Evolutionary conservation across 2,113 vertebrate species (phyloP), one percentile per base, ranked within the genome.

Genomic region (Promerops cafer): DNA sequence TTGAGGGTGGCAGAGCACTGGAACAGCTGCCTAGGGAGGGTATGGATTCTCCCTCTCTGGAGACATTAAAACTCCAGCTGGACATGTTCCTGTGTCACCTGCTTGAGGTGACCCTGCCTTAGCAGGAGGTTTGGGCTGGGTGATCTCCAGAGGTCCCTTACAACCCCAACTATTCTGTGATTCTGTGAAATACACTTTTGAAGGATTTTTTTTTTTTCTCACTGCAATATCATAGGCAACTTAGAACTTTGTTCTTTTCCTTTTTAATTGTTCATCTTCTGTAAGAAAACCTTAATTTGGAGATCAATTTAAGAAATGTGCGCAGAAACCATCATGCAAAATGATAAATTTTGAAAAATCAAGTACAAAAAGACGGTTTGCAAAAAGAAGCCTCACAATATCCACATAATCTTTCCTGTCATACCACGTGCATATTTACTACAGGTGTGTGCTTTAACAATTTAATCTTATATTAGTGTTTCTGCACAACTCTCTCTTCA

Each of bases 261-360:
- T 65, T 85, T 60, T 49, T 20, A 49, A 47, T 27, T 40, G 2
- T 20, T 87, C 14, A 20, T 35, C 31, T 71, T 5, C 4, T 45
- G 2, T 22, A 86, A n/a, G 7, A 26, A 83, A 71, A 23, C 20
- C 52, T 68, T 69, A 26, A 45, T 45, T 83, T 59, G 7, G 13
- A 30, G 14, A 56, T 40, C 0, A 0, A 8, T 52, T 61, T 42
- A 60, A 74, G 6, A 69, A 72, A 50, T 3, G 11, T 3, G 8
- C 10, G 56, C 6, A 60, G 17, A 54, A 71, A 35, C 11, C 40
- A 61, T 7, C 21, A 26, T 0, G 19, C 0, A 64, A 61, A 42
- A 50, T 3, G 5, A 15, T 44, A 74, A 5, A 37, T 44, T 72
- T 61, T 47, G n/a, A 59, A 59, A 79, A 80, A 63, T 7, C 12